Conservation (phyloP, 1,140 invertebrate genomes). For the Hycleus cichorii region DNA sequence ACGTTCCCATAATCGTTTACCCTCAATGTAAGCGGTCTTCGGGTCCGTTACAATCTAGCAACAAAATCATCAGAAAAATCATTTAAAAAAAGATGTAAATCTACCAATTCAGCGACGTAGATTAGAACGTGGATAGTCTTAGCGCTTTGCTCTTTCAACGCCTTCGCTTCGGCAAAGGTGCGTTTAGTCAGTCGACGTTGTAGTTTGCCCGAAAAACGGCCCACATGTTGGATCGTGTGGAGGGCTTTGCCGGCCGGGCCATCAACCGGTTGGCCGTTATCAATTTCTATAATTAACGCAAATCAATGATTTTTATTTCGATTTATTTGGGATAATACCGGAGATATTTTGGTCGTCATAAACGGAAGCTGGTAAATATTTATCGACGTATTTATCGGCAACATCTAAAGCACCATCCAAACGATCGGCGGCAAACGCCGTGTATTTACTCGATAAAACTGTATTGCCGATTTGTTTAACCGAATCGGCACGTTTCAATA, state of each 20-base stretch:
- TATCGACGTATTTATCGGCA: slow-evolving; percentile 73
- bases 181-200: slow-evolving; percentile 63
- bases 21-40: slow-evolving; percentile 62
- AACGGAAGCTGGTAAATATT: slow-evolving; percentile 60
- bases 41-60: slow-evolving; percentile 66
- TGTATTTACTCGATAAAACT: slow-evolving; percentile 57
- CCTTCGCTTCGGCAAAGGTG: slow-evolving; percentile 64
- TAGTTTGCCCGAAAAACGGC: slow-evolving; percentile 60
- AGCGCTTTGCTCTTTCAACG: slow-evolving; percentile 67
- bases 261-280: slow-evolving; percentile 7
- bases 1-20: slow-evolving; percentile 59
- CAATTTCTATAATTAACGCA: background rate
- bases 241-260: slow-evolving; percentile 47
- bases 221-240: slow-evolving; percentile 67
- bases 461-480: slow-evolving; percentile 64
- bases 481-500: slow-evolving; percentile 65
- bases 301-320: background rate
- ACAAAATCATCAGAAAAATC: slow-evolving; percentile 11
- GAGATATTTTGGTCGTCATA: slow-evolving; percentile 44
- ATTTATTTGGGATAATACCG: background rate
- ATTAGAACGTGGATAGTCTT: slow-evolving; percentile 68
- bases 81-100: slow-evolving; percentile 15
- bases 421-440: slow-evolving; percentile 58
- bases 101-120: slow-evolving; percentile 68
- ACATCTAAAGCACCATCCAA: slow-evolving; percentile 63